Evolutionary conservation across 2,797 vertebrate species (phyloP).

Genomic region (Chiroxiphia lanceolata): DNA sequence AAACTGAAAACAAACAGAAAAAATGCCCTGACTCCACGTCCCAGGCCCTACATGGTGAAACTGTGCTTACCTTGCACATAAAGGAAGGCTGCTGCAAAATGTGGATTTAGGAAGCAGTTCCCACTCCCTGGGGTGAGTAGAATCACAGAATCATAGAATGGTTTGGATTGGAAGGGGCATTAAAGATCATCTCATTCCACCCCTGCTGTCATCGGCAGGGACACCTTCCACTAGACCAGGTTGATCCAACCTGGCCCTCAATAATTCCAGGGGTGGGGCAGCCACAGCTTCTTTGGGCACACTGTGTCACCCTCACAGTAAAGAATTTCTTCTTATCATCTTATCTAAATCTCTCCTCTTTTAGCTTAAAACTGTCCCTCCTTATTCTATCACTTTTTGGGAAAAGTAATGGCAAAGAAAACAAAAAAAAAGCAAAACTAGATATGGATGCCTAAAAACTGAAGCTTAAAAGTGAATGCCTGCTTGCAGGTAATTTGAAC

Average conservation of each 20-base stretch:
- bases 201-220: accelerated
- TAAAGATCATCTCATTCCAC: not conserved
- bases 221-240: not conserved
- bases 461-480: not conserved
- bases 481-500: not conserved
- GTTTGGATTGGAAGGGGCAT: not conserved
- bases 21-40: not conserved
- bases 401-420: not conserved
- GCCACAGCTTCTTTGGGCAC: not conserved
- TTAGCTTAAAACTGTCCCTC: accelerated
- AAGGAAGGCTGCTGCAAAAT: not conserved
- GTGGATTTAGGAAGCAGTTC: not conserved
- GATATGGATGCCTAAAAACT: not conserved
- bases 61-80: not conserved
- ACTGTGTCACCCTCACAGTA: not conserved
- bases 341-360: not conserved
- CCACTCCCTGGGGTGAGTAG: not conserved
- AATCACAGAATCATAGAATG: not conserved
- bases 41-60: accelerated
- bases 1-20: not conserved
- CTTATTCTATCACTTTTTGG: not conserved
- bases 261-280: not conserved
- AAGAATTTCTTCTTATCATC: not conserved
- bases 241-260: accelerated
- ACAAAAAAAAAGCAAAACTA: not conserved